These are phyloP conservation scores for Echeneis naucrates DNA, from an alignment of 2,797 vertebrate species.

Conservation along the genomic window DNA sequence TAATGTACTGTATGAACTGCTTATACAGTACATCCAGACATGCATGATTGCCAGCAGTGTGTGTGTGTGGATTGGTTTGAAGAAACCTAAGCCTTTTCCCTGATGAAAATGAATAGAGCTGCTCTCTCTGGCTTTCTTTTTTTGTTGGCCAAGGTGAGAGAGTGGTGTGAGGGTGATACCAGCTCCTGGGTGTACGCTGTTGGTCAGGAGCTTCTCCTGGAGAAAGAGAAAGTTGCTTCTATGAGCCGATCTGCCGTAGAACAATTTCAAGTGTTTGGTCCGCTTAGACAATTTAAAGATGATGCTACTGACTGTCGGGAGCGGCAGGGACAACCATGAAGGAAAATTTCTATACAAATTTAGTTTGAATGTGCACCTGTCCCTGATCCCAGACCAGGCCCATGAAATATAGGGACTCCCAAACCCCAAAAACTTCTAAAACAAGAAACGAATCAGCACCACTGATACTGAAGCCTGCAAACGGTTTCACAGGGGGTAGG, in stretches of 20 bases:
- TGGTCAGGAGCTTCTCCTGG: neutral
- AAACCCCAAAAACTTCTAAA: neutral
- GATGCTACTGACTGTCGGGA: too few relatives aligned
- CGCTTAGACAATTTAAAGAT: neutral
- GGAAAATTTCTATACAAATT: neutral
- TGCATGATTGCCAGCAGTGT: constrained; percentile 6
- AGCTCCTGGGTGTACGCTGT: neutral
- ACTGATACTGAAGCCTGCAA: neutral
- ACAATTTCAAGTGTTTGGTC: neutral
- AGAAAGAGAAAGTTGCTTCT: neutral
- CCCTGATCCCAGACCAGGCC: neutral
- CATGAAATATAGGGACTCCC: neutral
- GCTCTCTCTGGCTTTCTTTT: neutral
- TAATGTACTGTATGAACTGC: constrained; percentile 28
- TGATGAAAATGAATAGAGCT: neutral
- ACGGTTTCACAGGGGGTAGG: neutral
- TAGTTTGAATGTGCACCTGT: neutral
- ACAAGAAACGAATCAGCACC: too few relatives aligned
- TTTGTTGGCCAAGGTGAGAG: neutral
- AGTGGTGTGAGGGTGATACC: neutral
- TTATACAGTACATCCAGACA: constrained; percentile 5
- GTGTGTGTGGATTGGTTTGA: neutral
- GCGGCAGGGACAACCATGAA: neutral
- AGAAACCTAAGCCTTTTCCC: neutral
- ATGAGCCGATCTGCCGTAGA: neutral